Conservation (phyloP, 2,113 vertebrate genomes). For the Lophochroa leadbeateri region DNA sequence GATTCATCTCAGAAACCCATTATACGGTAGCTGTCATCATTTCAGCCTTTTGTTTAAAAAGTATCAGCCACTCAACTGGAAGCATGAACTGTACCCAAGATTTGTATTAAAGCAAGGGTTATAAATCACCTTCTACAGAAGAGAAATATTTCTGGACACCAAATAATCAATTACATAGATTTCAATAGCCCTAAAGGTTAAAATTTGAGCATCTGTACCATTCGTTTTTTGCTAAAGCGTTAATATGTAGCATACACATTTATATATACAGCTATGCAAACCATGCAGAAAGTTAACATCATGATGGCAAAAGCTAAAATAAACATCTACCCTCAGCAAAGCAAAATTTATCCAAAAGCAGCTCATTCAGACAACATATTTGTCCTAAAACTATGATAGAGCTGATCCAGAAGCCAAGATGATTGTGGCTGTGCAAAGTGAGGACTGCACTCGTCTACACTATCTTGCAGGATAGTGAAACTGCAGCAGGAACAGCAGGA, state of each 20-base stretch:
- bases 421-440: background rate
- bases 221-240: background rate
- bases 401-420: background rate
- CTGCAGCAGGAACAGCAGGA: background rate
- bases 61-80: constrained; percentile 18
- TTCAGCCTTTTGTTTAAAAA: constrained; percentile 42
- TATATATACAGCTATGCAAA: background rate
- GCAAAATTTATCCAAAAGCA: background rate
- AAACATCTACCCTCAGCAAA: background rate
- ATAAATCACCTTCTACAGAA: constrained; percentile 25
- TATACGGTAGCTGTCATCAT: constrained; percentile 30
- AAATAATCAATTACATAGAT: constrained; percentile 15
- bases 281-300: background rate
- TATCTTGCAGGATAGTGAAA: background rate
- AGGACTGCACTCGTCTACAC: background rate
- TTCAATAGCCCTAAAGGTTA: background rate
- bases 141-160: constrained; percentile 15
- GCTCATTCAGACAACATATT: background rate
- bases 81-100: constrained; percentile 27
- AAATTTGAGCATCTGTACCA: background rate
- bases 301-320: background rate
- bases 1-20: constrained; percentile 22
- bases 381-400: background rate
- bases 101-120: background rate
- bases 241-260: background rate